These are phyloP conservation scores for Rhynchophorus ferrugineus DNA, from an alignment of 1,140 invertebrate genomes.

Conservation along the genomic window DNA sequence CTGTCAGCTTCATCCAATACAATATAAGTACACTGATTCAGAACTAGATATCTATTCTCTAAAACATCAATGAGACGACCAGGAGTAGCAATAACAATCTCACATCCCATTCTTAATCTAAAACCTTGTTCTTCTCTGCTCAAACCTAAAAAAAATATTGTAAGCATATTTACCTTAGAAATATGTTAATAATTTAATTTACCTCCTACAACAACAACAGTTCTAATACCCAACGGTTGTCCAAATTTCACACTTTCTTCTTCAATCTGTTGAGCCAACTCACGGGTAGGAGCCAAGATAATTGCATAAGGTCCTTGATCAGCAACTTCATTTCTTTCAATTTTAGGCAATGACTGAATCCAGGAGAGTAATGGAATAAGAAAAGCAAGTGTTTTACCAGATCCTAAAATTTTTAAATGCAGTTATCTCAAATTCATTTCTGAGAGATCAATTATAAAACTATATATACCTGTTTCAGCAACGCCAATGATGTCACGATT, in stretches of 20 bases:
- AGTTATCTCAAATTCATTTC: too few species aligned
- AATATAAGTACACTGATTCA: slow-evolving; percentile 92
- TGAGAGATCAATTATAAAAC: not conserved
- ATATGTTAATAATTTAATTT: not conserved
- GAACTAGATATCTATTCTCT: slow-evolving; percentile 95
- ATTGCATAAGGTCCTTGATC: slow-evolving; percentile 99
- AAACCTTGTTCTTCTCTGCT: slow-evolving; percentile 98
- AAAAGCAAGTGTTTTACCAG: slow-evolving; percentile 94
- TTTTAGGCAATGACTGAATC: slow-evolving; percentile 97
- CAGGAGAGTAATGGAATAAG: slow-evolving; percentile 95
- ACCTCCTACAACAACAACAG: slow-evolving; percentile 97
- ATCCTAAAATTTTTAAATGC: slow-evolving; percentile 14
- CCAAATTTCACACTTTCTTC: slow-evolving; percentile 99
- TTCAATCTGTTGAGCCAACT: slow-evolving; percentile 99
- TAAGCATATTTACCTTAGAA: slow-evolving; percentile 11
- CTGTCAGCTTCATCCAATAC: slow-evolving; percentile 94
- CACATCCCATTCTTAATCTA: slow-evolving; percentile 90
- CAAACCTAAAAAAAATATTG: slow-evolving; percentile 40
- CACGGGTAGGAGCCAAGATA: slow-evolving; percentile 96
- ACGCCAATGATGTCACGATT: slow-evolving; percentile 99
- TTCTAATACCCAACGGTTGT: slow-evolving; percentile 86
- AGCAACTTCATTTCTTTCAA: slow-evolving; percentile 82
- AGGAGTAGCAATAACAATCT: slow-evolving; percentile 99
- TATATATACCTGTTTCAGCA: slow-evolving; percentile 84
- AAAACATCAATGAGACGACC: slow-evolving; percentile 98